Evolutionary conservation across 2,113 vertebrate species (phyloP).

Genomic region (Anthoscopus minutus): DNA sequence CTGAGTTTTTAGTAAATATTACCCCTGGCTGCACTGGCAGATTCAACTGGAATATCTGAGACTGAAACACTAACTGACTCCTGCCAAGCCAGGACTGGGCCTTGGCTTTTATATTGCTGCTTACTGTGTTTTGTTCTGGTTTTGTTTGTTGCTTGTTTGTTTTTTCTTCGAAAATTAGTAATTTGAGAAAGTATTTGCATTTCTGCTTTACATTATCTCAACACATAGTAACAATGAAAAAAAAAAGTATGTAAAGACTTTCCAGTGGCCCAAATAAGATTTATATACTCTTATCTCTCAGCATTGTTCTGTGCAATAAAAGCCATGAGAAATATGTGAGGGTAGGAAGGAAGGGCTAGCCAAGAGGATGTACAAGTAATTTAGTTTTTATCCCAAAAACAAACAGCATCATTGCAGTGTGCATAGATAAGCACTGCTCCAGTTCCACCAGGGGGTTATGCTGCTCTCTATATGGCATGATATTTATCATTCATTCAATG

Average conservation of each 20-base stretch:
- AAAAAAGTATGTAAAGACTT: not conserved
- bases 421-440: not conserved
- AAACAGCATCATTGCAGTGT: not conserved
- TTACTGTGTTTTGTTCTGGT: not conserved
- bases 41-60: not conserved
- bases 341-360: not conserved
- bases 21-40: conserved; percentile 41
- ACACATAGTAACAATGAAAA: not conserved
- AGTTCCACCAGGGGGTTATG: not conserved
- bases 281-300: conserved; percentile 6
- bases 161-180: not conserved
- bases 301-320: not conserved
- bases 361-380: conserved; percentile 28
- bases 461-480: not conserved
- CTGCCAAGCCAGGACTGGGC: not conserved
- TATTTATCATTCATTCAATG: conserved; percentile 27
- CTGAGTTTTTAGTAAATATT: conserved; percentile 42
- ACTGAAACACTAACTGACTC: conserved; percentile 39
- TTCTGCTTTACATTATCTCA: not conserved
- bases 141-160: not conserved
- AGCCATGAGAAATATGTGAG: conserved; percentile 9
- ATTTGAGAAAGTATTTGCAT: not conserved
- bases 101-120: not conserved
- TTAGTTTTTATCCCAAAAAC: conserved; percentile 31
- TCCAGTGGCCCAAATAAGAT: not conserved